Base-by-base conservation (phyloP, 2,797 vertebrate genomes). In the Cyprinodon diabolis region DNA sequence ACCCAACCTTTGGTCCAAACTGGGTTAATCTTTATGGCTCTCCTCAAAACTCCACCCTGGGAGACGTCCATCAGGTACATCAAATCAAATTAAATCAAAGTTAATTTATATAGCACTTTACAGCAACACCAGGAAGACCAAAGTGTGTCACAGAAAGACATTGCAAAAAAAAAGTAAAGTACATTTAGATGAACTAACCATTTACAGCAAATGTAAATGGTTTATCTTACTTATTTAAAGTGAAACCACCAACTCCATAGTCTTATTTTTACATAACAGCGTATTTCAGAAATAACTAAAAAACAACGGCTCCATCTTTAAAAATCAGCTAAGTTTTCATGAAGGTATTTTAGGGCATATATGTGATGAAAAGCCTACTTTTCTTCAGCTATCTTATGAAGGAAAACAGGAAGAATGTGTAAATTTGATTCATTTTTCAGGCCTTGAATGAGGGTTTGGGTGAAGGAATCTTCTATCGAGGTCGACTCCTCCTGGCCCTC, bases 11-110 rank as follows among this genome's bases (percentile, higher is more conserved):
- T 52, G 97, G 97, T 11, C 97, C 97, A 0, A 83, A 93, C 52
- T 99, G 98, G 98, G 90, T 99, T 58, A 96, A 97, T 80, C 90
- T 98, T 2, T 99, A 98, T 4, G 97, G 97, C 9, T 99, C 97
- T 0, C 96, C 96, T 3, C 94, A 96, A 86, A 97, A 96, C 81
- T 96, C 94, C 0, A 90, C 94, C 0, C 91, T 99, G 11, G 45
- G 94, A 76, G 97, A 98, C 2, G 51, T 96, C 71, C 95, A 98
- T 86, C 96, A 93, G 91, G 93, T 92, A 79, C 73, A 70, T 30
- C 30, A 30, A 30, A 30, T 30, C 30, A 30, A 30, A 30, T 30
- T 30, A 3, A 30, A 30, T 30, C 30, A 30, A 30, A 30, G 30
- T 30, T 30, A 2, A 30, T 30, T 30, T 30, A 30, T 30, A 30